Evolutionary conservation across 2,888 invertebrate species (phyloP).

Genomic region (Drosophila borborema): DNA sequence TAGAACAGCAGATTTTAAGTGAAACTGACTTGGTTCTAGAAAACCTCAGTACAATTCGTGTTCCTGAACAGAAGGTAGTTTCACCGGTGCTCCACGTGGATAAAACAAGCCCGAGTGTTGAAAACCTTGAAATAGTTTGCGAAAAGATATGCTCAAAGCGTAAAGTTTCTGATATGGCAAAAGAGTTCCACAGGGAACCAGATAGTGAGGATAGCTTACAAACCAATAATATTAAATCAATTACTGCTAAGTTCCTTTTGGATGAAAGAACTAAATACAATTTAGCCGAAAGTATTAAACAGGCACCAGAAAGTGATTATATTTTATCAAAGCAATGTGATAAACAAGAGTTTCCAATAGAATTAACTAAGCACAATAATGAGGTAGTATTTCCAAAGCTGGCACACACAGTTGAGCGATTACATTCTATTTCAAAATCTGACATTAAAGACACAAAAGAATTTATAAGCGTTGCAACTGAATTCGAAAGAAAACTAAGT

Average conservation of each 20-base stretch:
- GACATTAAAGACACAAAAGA: conserved; percentile 60
- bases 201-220: conserved; percentile 11
- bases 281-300: conserved; percentile 36
- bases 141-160: conserved; percentile 78
- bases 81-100: conserved; percentile 41
- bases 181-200: conserved; percentile 49
- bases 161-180: conserved; percentile 66
- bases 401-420: conserved; percentile 45
- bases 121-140: conserved; percentile 72
- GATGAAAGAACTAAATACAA: conserved; percentile 46
- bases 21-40: conserved; percentile 71
- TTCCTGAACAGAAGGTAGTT: conserved; percentile 43
- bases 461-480: conserved; percentile 43
- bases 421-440: conserved; percentile 54
- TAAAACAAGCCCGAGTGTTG: conserved; percentile 39
- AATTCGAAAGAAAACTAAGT: conserved; percentile 55
- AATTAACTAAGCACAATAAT: conserved; percentile 24
- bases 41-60: conserved; percentile 35
- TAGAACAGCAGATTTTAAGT: conserved; percentile 76
- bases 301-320: conserved; percentile 29
- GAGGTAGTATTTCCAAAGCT: conserved; percentile 59
- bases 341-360: conserved; percentile 69
- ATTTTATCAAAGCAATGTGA: conserved; percentile 55
- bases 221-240: conserved; percentile 34
- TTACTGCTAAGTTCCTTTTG: conserved; percentile 61